Evolutionary conservation across 2,888 invertebrate species (phyloP).

Genomic region (Ptychoptera albimana): DNA sequence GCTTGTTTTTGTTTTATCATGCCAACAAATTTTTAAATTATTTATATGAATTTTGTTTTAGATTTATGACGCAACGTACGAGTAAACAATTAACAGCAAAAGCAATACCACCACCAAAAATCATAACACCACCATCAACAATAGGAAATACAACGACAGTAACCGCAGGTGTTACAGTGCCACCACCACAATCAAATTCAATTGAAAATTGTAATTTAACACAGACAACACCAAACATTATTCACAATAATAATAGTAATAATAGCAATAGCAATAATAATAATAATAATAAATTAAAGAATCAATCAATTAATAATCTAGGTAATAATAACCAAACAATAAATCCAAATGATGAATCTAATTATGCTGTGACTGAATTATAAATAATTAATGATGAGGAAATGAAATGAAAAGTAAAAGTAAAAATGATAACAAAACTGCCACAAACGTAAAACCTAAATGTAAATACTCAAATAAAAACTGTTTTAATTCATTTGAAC

Average conservation of each 20-base stretch:
- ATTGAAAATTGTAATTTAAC: constrained; percentile 13
- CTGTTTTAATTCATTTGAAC: too few relatives aligned
- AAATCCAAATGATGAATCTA: constrained; percentile 28
- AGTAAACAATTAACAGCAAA: constrained; percentile 30
- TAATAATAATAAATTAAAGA: constrained; percentile 15
- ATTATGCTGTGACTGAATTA: constrained; percentile 32
- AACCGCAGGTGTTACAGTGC: constrained; percentile 7
- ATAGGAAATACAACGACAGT: not conserved
- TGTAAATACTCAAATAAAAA: too few relatives aligned
- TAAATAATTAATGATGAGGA: too few relatives aligned
- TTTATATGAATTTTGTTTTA: constrained; percentile 1
- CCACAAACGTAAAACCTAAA: too few relatives aligned
- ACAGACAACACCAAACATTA: constrained; percentile 10
- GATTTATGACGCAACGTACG: constrained; percentile 21
- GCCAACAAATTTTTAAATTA: not conserved
- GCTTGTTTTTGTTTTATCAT: not conserved
- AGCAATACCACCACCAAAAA: constrained; percentile 30
- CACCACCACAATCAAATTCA: constrained; percentile 17
- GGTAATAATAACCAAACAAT: constrained; percentile 20
- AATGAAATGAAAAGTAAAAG: too few relatives aligned
- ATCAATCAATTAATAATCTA: constrained; percentile 11
- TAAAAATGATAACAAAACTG: too few relatives aligned
- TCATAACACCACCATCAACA: constrained; percentile 20
- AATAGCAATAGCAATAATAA: constrained; percentile 8
- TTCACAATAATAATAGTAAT: not conserved